Evolutionary conservation across 2,888 invertebrate species (phyloP).

Genomic region (Luperina testacea): DNA sequence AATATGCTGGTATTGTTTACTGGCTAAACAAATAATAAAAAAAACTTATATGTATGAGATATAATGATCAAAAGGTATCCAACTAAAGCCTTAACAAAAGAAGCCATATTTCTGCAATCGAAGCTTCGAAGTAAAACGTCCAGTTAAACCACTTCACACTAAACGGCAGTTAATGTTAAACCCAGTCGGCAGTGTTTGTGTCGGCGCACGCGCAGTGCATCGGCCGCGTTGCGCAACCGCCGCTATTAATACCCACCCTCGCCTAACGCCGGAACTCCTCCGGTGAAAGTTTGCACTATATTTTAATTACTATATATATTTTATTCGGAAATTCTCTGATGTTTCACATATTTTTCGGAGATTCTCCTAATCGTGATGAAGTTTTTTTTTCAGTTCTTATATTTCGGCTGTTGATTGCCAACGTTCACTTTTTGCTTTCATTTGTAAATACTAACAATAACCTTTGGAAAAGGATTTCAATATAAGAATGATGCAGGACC

Average conservation of each 20-base stretch:
- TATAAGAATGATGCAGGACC: neutral
- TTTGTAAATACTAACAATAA: neutral
- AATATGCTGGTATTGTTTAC: conserved; percentile 42
- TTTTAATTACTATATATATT: conserved; percentile 51
- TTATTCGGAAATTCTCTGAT: conserved; percentile 35
- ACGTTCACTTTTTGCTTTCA: neutral
- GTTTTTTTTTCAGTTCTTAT: neutral
- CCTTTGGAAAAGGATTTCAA: neutral
- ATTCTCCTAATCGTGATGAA: neutral
- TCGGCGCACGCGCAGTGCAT: conserved; percentile 71
- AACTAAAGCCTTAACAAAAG: neutral
- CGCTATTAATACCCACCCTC: conserved; percentile 73
- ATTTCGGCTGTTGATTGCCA: neutral
- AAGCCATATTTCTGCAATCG: no score
- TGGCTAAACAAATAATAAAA: conserved; percentile 5
- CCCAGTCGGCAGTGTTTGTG: conserved; percentile 48
- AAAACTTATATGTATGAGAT: neutral
- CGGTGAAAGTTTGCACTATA: conserved; percentile 68
- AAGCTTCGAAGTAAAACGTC: neutral
- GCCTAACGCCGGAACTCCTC: conserved; percentile 68
- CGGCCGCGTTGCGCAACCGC: conserved; percentile 76
- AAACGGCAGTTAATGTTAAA: conserved; percentile 51
- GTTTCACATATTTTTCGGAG: conserved; percentile 6
- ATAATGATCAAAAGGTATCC: no score
- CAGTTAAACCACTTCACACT: conserved; percentile 29